Evolutionary conservation across 2,113 vertebrate genomes (phyloP).

Genomic region (Fulmarus glacialis): DNA sequence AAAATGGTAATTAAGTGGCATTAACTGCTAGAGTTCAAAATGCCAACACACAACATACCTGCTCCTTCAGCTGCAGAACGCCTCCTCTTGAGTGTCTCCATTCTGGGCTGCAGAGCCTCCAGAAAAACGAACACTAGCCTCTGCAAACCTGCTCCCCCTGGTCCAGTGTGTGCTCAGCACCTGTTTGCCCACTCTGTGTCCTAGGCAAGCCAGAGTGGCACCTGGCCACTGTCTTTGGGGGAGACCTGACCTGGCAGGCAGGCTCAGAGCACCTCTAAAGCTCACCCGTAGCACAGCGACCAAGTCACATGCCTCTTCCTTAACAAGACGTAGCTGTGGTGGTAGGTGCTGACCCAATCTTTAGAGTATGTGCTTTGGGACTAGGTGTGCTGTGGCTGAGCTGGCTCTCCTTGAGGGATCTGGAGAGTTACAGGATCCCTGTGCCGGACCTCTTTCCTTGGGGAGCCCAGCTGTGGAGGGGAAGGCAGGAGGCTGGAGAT

Average conservation of each 20-base stretch:
- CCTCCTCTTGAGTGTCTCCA: fast-evolving
- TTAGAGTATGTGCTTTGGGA: background rate
- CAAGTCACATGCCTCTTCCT: background rate
- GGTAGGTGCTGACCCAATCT: background rate
- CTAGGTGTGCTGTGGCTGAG: background rate
- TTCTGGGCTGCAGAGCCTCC: background rate
- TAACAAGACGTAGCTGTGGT: background rate
- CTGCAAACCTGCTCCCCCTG: background rate
- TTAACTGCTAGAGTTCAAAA: background rate
- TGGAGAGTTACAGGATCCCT: background rate
- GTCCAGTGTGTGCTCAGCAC: background rate
- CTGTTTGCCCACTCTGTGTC: background rate
- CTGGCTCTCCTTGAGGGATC: background rate
- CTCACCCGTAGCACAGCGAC: fast-evolving
- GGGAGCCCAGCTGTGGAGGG: background rate
- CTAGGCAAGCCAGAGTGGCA: background rate
- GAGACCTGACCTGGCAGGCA: background rate
- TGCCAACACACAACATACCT: background rate
- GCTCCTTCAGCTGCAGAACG: background rate
- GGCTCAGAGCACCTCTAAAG: background rate
- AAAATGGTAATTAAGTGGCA: background rate
- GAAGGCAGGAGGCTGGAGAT: background rate
- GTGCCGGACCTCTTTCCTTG: background rate
- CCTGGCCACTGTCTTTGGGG: background rate
- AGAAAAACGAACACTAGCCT: background rate